phyloP scores from a whole-genome alignment of 2,113 vertebrate genomes.

The Malaclemys terrapin region DNA sequence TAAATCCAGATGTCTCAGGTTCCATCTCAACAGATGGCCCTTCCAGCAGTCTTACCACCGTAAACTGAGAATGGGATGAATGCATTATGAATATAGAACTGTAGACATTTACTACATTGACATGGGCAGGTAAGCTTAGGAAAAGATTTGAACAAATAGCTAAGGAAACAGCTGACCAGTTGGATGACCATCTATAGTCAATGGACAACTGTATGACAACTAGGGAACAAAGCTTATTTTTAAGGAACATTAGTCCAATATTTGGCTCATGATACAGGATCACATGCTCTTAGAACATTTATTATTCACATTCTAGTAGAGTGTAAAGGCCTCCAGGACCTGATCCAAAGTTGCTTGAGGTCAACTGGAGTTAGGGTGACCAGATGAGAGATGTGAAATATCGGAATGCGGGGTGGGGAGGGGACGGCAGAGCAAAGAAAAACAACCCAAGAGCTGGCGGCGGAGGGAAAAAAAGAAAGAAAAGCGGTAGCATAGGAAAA shows the following conservation, averaged over 20 bases:
- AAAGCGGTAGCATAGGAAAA: too few relatives aligned
- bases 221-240: neutral
- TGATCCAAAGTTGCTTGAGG: neutral
- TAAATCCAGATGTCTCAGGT: neutral
- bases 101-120: constrained; percentile 8
- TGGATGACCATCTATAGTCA: neutral
- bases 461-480: too few relatives aligned
- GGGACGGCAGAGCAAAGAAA: too few relatives aligned
- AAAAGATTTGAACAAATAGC: too few relatives aligned
- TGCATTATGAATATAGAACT: neutral
- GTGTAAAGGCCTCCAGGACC: neutral
- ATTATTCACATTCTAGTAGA: neutral
- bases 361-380: neutral
- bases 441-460: too few relatives aligned
- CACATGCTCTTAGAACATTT: neutral
- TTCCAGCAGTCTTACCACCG: neutral
- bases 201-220: neutral
- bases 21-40: neutral
- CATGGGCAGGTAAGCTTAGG: neutral
- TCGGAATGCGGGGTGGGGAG: too few relatives aligned
- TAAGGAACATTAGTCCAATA: neutral
- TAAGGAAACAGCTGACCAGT: neutral
- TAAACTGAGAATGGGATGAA: neutral
- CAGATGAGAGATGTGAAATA: too few relatives aligned
- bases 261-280: neutral